These are phyloP conservation scores for Zophobas morio DNA, from an alignment of 1,140 invertebrate genomes.

Conservation along the genomic window DNA sequence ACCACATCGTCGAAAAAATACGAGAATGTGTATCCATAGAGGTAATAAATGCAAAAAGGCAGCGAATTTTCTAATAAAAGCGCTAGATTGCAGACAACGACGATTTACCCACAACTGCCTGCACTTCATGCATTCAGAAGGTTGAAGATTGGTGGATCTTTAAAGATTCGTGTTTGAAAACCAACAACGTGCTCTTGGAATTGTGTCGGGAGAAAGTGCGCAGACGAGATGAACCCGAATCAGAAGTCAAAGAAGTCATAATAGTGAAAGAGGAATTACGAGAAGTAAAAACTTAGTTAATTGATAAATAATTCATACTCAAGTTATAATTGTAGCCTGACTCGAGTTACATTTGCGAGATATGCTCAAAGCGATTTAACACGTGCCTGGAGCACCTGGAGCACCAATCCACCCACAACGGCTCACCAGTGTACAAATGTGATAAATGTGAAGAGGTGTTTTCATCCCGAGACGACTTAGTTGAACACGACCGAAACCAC, in stretches of 20 bases:
- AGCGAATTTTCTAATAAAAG: constrained; percentile 9
- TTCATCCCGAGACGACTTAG: constrained; percentile 46
- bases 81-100: constrained; percentile 53
- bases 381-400: constrained; percentile 55
- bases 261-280: not conserved
- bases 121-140: constrained; percentile 53
- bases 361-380: constrained; percentile 52
- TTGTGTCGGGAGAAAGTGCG: not conserved
- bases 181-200: constrained; percentile 46
- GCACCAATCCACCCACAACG: constrained; percentile 54
- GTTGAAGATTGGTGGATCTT: constrained; percentile 54
- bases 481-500: constrained; percentile 56
- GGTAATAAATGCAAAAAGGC: constrained; percentile 45
- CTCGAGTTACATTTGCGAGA: constrained; percentile 51
- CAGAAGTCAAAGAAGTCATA: not conserved
- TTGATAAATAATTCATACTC: not conserved
- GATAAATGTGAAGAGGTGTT: constrained; percentile 54
- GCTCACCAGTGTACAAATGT: constrained; percentile 54
- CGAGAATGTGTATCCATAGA: constrained; percentile 54
- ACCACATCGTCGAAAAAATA: constrained; percentile 55
- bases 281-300: not conserved
- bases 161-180: constrained; percentile 52
- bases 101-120: constrained; percentile 48
- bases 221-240: too few species aligned
- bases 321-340: constrained; percentile 18